Percentiles rank a stretch among this genome's conserved stretches.
phyloP scores from a whole-genome alignment of 1,140 invertebrate species.

The Neodiprion fabricii region DNA sequence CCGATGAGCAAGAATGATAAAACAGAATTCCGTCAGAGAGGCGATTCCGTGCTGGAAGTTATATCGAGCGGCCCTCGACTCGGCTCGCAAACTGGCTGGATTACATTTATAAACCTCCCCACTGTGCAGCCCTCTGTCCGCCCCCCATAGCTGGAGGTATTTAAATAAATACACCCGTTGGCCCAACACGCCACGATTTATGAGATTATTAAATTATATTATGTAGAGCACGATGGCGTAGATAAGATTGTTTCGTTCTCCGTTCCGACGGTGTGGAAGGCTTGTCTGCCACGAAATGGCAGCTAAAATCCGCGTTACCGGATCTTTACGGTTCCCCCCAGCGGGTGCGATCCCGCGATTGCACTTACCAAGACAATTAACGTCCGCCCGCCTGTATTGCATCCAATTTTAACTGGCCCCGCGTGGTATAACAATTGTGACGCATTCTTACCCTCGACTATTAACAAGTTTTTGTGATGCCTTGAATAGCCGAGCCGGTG shows the following conservation, averaged over 20 bases:
- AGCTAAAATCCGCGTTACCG: conserved; percentile 3
- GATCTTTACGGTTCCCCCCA: neutral
- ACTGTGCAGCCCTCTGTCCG: conserved; percentile 15
- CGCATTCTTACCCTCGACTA: too few relatives aligned
- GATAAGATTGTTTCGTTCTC: conserved; percentile 27
- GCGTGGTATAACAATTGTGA: too few relatives aligned
- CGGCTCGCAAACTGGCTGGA: conserved; percentile 41
- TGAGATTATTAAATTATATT: conserved; percentile 43
- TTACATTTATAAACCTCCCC: conserved; percentile 40
- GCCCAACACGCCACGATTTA: conserved; percentile 35
- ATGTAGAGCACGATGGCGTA: conserved; percentile 30
- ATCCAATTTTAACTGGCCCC: neutral
- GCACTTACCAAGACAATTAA: neutral
- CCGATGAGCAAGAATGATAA: conserved; percentile 28
- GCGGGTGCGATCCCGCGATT: neutral
- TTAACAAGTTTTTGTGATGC: neutral
- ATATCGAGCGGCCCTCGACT: conserved; percentile 38
- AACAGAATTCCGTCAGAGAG: conserved; percentile 37
- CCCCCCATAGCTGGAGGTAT: conserved; percentile 11
- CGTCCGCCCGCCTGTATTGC: neutral
- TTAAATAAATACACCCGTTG: conserved; percentile 36
- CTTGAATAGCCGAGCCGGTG: neutral
- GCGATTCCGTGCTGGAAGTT: conserved; percentile 36
- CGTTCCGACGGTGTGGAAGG: neutral
- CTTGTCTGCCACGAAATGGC: neutral